phyloP scores from a whole-genome alignment of 2,113 vertebrate genomes.

The Poeciliopsis occidentalis region DNA sequence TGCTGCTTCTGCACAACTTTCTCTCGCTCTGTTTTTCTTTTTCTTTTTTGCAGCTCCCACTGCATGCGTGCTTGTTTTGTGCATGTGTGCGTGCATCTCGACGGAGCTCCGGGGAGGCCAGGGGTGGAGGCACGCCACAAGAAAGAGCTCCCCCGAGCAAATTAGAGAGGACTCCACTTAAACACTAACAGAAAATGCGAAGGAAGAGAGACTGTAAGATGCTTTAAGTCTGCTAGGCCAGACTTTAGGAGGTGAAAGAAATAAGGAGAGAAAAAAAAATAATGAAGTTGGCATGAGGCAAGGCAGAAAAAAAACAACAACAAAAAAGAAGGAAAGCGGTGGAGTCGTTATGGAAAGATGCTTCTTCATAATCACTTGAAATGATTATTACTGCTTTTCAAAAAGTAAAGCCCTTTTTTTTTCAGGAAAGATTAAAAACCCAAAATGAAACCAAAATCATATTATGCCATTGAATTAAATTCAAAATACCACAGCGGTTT shows the following conservation, averaged over 20 bases:
- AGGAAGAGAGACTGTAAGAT: conserved; percentile 64
- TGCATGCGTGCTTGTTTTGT: background rate
- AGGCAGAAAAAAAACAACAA: conserved; percentile 21
- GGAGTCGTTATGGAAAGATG: too few relatives aligned
- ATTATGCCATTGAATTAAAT: too few relatives aligned
- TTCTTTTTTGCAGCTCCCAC: too few relatives aligned
- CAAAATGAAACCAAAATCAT: too few relatives aligned
- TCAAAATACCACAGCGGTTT: background rate
- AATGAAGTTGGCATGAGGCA: conserved; percentile 52
- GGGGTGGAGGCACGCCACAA: conserved; percentile 81
- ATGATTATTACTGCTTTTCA: too few relatives aligned
- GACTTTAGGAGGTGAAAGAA: conserved; percentile 70
- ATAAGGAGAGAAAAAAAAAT: conserved; percentile 33
- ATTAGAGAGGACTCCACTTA: conserved; percentile 82
- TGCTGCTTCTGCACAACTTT: too few relatives aligned
- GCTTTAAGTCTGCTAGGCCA: conserved; percentile 67
- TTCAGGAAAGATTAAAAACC: too few relatives aligned
- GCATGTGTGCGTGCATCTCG: conserved; percentile 54
- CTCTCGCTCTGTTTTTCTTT: too few relatives aligned
- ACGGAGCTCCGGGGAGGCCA: conserved; percentile 69
- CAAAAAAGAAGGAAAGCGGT: conserved; percentile 55
- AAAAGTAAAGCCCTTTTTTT: too few relatives aligned
- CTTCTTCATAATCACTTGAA: too few relatives aligned
- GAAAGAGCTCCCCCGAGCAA: conserved; percentile 79
- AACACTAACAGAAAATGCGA: conserved; percentile 77